Percentiles rank a stretch among this genome's conserved stretches.
phyloP scores from a whole-genome alignment of 35 echinoderm and acorn worm species.

The Stichopus chloronotus region DNA sequence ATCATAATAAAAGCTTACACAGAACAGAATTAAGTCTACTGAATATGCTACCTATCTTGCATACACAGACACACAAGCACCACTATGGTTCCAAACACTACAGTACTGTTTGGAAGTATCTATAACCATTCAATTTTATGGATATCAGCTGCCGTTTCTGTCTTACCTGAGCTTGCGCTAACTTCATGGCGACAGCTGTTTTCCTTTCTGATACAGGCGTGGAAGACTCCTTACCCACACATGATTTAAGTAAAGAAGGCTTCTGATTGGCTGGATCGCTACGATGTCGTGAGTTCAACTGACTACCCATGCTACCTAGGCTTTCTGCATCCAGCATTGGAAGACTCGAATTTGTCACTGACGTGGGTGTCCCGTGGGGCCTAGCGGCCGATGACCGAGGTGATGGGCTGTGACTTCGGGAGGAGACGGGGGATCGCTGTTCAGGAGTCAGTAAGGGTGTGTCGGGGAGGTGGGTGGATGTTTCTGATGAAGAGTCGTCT shows the following conservation, averaged over 20 bases:
- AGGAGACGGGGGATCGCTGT: constrained; percentile 77
- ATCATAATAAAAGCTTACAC: no score
- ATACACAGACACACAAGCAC: no score
- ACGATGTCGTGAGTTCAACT: constrained; percentile 39
- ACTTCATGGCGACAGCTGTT: constrained; percentile 91
- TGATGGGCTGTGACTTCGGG: constrained; percentile 60
- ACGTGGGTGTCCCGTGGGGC: constrained; percentile 13
- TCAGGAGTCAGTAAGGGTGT: constrained; percentile 84
- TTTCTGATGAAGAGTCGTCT: constrained; percentile 73
- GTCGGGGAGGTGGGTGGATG: constrained; percentile 77
- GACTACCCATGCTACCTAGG: constrained; percentile 63
- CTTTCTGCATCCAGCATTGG: constrained; percentile 76
- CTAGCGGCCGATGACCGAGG: constrained; percentile 45
- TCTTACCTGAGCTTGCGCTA: constrained; percentile 97
- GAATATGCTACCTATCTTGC: no score
- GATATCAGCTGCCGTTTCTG: neutral
- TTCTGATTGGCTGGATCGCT: constrained; percentile 33
- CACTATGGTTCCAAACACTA: no score
- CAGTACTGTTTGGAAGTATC: no score
- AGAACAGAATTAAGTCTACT: no score
- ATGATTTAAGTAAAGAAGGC: constrained; percentile 71
- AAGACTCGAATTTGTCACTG: constrained; percentile 83
- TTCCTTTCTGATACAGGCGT: constrained; percentile 81
- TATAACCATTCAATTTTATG: no score
- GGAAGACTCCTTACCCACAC: constrained; percentile 72